Conservation (phyloP, 2,888 invertebrate species). For the Watsonalla cultraria region DNA sequence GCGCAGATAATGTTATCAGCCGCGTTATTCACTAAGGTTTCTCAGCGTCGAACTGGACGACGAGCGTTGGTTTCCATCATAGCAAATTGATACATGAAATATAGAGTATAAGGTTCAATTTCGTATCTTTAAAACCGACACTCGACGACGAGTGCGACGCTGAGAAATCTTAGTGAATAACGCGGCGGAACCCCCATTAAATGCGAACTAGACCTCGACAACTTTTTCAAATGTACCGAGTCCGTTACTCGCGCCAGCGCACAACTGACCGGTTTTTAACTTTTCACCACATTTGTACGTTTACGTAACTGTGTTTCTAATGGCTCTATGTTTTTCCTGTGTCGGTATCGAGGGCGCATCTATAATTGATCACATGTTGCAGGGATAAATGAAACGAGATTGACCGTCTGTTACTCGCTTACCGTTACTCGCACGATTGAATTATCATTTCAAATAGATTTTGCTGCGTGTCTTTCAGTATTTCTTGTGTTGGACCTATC, state of each 20-base stretch:
- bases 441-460: constrained; percentile 9
- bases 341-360: constrained; percentile 49
- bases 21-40: too few relatives aligned
- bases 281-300: constrained; percentile 54
- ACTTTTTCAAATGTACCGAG: constrained; percentile 52
- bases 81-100: too few relatives aligned
- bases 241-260: constrained; percentile 41
- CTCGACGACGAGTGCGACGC: too few relatives aligned
- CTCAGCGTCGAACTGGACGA: too few relatives aligned
- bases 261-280: constrained; percentile 38
- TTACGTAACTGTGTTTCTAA: constrained; percentile 75
- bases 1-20: too few relatives aligned
- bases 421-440: constrained; percentile 26
- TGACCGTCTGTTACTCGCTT: constrained; percentile 11
- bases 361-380: constrained; percentile 60
- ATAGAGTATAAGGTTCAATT: too few relatives aligned
- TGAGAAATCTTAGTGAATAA: too few relatives aligned
- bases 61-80: too few relatives aligned
- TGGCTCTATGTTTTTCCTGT: constrained; percentile 60
- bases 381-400: constrained; percentile 28
- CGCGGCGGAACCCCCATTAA: constrained; percentile 15
- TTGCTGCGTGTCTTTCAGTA: background rate
- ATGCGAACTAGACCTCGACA: constrained; percentile 25
- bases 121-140: too few relatives aligned
- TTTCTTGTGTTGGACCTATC: too few relatives aligned